Evolutionary conservation across 2,888 invertebrate genomes (phyloP).

Genomic region (Acheta domesticus): DNA sequence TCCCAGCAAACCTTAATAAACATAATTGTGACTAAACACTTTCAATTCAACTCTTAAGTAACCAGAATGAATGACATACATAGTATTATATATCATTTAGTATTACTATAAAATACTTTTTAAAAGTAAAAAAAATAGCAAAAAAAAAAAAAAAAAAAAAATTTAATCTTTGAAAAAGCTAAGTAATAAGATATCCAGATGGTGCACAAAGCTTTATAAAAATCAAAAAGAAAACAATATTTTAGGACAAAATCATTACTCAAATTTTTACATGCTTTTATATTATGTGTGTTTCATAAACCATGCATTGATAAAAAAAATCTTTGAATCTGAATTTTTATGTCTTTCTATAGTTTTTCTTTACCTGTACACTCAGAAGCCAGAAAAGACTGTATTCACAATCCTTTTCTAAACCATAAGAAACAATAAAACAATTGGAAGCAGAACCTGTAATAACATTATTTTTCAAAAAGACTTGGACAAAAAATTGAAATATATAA

Average conservation of each 20-base stretch:
- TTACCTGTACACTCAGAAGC: not conserved
- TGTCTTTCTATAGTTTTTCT: not conserved
- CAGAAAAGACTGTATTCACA: not conserved
- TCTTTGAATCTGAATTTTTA: not conserved
- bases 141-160: not conserved
- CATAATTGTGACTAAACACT: no score
- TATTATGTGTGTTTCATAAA: not conserved
- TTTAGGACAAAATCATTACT: not conserved
- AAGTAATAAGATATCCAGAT: not conserved
- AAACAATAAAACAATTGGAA: no score
- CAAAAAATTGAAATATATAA: no score
- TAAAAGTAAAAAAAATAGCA: not conserved
- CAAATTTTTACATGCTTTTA: not conserved
- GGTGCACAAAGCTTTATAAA: not conserved
- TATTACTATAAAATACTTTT: no score
- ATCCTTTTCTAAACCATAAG: no score
- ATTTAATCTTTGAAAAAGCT: not conserved
- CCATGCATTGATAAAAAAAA: not conserved
- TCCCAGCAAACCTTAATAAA: no score
- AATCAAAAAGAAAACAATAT: not conserved
- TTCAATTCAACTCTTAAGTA: no score
- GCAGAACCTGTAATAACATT: no score
- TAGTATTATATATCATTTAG: no score
- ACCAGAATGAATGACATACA: no score
- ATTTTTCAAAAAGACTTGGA: no score